phyloP scores from a whole-genome alignment of 2,888 invertebrate genomes.

The Yponomeuta sedellus region DNA sequence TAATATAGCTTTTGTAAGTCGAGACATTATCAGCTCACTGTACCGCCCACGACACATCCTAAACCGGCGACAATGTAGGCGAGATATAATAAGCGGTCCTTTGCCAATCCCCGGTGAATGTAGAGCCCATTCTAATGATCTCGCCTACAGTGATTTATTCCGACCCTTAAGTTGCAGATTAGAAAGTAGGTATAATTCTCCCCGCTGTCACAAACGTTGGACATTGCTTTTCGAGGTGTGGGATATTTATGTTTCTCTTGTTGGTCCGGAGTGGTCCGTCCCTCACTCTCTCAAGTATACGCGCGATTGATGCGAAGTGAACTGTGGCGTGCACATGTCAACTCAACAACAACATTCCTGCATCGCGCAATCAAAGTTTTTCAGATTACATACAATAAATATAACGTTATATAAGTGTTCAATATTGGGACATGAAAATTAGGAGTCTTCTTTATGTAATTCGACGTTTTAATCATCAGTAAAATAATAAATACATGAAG shows the following conservation, averaged over 20 bases:
- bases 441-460: too few species aligned
- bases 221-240: not conserved
- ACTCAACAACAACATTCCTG: too few species aligned
- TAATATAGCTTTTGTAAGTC: too few species aligned
- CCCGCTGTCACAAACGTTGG: not conserved
- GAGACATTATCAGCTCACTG: not conserved
- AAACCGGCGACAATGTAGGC: constrained; percentile 2
- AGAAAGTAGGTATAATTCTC: not conserved
- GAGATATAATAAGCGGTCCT: not conserved
- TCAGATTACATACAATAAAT: too few species aligned
- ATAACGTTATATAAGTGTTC: too few species aligned
- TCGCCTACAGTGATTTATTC: not conserved
- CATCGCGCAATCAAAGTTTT: too few species aligned
- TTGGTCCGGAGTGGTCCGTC: not conserved
- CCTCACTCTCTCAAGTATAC: not conserved
- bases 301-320: too few species aligned
- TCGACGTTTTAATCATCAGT: too few species aligned
- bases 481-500: too few species aligned
- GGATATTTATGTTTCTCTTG: not conserved
- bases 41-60: not conserved
- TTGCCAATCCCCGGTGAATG: not conserved
- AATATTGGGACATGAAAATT: too few species aligned
- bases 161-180: constrained; percentile 2
- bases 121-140: not conserved
- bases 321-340: too few species aligned